These are phyloP conservation scores for Bufo bufo DNA, from an alignment of 2,113 vertebrate genomes.

Conservation along the genomic window DNA sequence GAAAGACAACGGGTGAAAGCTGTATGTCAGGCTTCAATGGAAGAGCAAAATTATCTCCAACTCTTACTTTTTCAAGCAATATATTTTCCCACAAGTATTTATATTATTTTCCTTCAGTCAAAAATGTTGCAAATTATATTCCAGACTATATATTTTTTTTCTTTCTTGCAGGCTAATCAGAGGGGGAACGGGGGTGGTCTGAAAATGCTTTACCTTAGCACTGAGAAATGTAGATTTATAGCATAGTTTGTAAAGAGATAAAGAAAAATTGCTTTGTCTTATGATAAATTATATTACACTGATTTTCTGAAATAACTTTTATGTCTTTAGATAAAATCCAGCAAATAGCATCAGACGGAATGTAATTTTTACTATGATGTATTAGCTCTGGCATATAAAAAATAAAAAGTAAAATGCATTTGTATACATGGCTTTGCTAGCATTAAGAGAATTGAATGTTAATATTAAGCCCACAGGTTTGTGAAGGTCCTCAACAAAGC, in stretches of 20 bases:
- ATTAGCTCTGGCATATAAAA: slow-evolving; percentile 39
- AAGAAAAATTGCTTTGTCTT: slow-evolving; percentile 33
- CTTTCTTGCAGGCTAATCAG: neutral
- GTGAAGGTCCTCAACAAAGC: neutral
- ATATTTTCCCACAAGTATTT: slow-evolving; percentile 53
- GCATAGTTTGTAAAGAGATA: slow-evolving; percentile 42
- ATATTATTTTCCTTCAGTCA: slow-evolving; percentile 38
- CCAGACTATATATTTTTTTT: slow-evolving; percentile 6
- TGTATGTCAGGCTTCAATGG: slow-evolving; percentile 23
- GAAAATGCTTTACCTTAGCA: slow-evolving; percentile 11
- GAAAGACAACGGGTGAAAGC: slow-evolving; percentile 32
- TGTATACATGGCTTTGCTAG: slow-evolving; percentile 4
- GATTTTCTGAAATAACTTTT: slow-evolving; percentile 58
- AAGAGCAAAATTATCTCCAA: slow-evolving; percentile 16
- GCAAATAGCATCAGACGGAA: slow-evolving; percentile 44
- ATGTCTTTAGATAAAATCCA: slow-evolving; percentile 54
- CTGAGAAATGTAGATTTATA: slow-evolving; percentile 44
- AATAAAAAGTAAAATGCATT: slow-evolving; percentile 8
- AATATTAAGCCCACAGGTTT: neutral
- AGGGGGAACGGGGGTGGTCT: neutral
- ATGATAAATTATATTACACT: slow-evolving; percentile 54
- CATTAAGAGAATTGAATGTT: neutral
- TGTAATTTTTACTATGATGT: slow-evolving; percentile 36
- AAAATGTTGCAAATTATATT: slow-evolving; percentile 25
- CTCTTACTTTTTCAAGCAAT: slow-evolving; percentile 28